Evolutionary conservation across 2,888 invertebrate species (phyloP), one percentile per base, ranked within the genome.

Genomic region (Cheilosia scutellata): DNA sequence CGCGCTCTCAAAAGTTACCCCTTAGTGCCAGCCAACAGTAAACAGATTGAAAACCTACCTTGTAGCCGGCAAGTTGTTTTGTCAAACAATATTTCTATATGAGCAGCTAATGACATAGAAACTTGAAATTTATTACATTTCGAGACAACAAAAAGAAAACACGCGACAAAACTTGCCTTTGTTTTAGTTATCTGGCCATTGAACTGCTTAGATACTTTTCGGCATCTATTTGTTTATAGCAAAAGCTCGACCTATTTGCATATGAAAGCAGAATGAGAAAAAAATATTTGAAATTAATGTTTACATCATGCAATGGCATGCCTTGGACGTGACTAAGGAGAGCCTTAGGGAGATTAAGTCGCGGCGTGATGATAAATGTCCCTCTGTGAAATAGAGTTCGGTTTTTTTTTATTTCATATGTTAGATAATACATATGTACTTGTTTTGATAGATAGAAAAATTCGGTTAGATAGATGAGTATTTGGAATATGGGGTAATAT

Each of bases 291-390:
- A 47, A 82, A 71, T 42, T 60, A 42, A 76, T 82, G 77, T 82
- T 82, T 77, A 77, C 77, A 77, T 77, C 71, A 77, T 71, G 65
- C 58, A 70, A 65, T 76, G 71, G 55, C 58, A 76, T 82, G 65
- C 40, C 44, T 71, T 58, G 57, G 42, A 82, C 82, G 77, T 82
- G 82, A 65, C 77, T 77, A 53, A 65, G 47, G 71, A 53, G n/a
- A 49, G 42, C 65, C 58, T 33, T 33, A 65, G 51, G 6, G 2
- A 66, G 82, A 76, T 82, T 77, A 77, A 42, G 42, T 68, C 47
- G 29, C 44, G 44, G 11, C 31, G 40, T 20, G 60, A 62, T 63
- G 53, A 74, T 55, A 63, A 63, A 74, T 42, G 53, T 53, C 51
- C 49, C 20, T 16, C 11, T 33, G 11, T 60, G 37, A 60, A 60